Base-by-base conservation (phyloP, 2,888 invertebrate species). In the Unio delphinus region DNA sequence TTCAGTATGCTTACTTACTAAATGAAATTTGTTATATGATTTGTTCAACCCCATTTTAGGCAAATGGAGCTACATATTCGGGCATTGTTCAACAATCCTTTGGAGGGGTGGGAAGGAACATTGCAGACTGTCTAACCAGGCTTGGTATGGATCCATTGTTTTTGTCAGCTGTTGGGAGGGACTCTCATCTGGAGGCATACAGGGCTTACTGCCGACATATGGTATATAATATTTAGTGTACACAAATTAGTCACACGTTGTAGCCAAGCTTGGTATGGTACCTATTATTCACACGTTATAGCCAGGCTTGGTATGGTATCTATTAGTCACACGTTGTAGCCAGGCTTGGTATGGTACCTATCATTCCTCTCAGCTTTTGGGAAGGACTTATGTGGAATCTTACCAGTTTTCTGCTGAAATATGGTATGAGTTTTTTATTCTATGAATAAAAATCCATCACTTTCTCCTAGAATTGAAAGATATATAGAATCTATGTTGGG, bases 21-120 rank as follows among this genome's bases (percentile, higher is more conserved):
- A 20, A 67, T 54, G 17, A 1, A 3, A 18, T 34, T 2, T 6
- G n/a, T 20, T 56, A 57, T 23, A 11, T 45, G 45, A 45, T 45
- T 15, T 45, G 15, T 45, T 45, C 45, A 68, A 20, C 57, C 11
- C 56, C 60, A 64, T 66, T 76, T 8, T 76, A 88, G 88, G 63
- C 78, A 26, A 77, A 86, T 77, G 89, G 89, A 15, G 87, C 78
- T 1, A 89, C 87, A 3, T 87, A 89, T 66, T 74, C 80, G 20
- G 89, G 89, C 3, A 78, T 61, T 56, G 78, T 88, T 54, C 64
- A 72, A 20, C 85, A 87, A 75, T 82, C 86, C 18, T 88, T 84
- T 74, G 98, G 98, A 18, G 99, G 99, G 20, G 99, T 99, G 0
- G 98, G 94, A 0, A 92, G 98, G 65, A 99, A 99, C 90, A 92